phyloP scores from a whole-genome alignment of 2,888 invertebrate species.

The Ophion obscuratus region DNA sequence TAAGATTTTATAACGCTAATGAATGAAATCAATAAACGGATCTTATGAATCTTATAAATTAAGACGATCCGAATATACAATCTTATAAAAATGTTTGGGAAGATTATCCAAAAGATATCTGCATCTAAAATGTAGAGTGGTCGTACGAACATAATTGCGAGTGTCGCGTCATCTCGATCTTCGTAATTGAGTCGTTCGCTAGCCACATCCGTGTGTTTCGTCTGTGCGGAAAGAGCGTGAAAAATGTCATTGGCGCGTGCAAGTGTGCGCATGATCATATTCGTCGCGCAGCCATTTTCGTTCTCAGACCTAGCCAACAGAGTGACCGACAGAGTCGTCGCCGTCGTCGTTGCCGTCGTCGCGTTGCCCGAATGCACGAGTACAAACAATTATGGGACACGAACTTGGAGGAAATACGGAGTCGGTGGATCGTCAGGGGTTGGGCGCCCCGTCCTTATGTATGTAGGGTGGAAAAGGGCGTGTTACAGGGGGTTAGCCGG shows the following conservation, averaged over 20 bases:
- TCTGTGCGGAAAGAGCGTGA: not conserved
- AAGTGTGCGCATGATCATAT: conserved; percentile 11
- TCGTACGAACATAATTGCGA: too few relatives aligned
- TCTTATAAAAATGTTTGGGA: too few relatives aligned
- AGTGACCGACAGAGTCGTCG: not conserved
- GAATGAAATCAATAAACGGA: too few relatives aligned
- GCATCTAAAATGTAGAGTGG: too few relatives aligned
- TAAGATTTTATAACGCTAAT: too few relatives aligned
- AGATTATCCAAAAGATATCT: too few relatives aligned
- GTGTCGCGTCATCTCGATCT: too few relatives aligned
- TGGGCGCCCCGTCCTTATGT: conserved; percentile 48
- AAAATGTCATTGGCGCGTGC: not conserved
- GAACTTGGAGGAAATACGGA: conserved; percentile 36
- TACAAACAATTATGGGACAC: conserved; percentile 35
- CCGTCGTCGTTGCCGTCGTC: not conserved
- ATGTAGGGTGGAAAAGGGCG: conserved; percentile 50
- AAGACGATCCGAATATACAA: too few relatives aligned
- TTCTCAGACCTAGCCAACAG: conserved; percentile 1
- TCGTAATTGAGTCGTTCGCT: too few relatives aligned
- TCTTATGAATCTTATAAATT: too few relatives aligned
- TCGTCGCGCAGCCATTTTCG: conserved; percentile 22
- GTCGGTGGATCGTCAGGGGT: conserved; percentile 42
- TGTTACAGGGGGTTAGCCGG: conserved; percentile 44
- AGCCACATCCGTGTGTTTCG: too few relatives aligned
- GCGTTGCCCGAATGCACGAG: not conserved